Base-by-base conservation (phyloP, 1,140 invertebrate genomes). In the Neodiprion lecontei region DNA sequence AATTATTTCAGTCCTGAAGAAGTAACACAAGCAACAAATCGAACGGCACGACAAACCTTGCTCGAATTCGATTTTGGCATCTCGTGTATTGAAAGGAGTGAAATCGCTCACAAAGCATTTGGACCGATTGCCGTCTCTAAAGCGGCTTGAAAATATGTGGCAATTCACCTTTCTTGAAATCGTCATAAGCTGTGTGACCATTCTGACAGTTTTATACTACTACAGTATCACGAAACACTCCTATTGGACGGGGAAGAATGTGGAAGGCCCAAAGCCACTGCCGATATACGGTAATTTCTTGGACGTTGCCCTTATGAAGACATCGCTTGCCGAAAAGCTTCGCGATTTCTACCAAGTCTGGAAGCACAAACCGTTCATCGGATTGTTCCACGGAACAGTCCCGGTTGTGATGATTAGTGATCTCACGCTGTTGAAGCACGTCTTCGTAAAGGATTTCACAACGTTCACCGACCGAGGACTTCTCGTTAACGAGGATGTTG, bases 391-490 rank as follows among this genome's bases (percentile, higher is more conserved):
- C 69, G 79, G 83, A 74, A 78, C 49, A 3, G 86, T 88, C 2
- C 91, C 91, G 0, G 80, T 86, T 9, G 74, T 91, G 8, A 77
- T 91, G 1, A 69, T 91, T 2, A 84, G 89, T 10, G 91, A 94
- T 79, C 83, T 91, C 21, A 89, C 91, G 9, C 78, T 94, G 0
- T 87, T 93, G 0, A 92, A 92, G 78, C 81, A 88, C 17, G 87
- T 94, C 2, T 74, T 93, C 23, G 87, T 91, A 3, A 91, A 90
- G 78, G 91, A 93, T 77, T 92, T 92, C 67, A 79, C 86, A 50
- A 78, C 86, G 40, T 92, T 92, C 53, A 76, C 83, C 48, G 88
- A 91, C 75, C 88, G 89, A 9, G 88, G 86, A 4, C 66, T 88
- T 1, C 84, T 85, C 66, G 83, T 87, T 23, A 88, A 90, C 72